Percentiles rank a stretch among this genome's conserved stretches.
Evolutionary conservation across 53 echinoderm and acorn worm genomes (phyloP).

Genomic region (Pentamera pediparva): DNA sequence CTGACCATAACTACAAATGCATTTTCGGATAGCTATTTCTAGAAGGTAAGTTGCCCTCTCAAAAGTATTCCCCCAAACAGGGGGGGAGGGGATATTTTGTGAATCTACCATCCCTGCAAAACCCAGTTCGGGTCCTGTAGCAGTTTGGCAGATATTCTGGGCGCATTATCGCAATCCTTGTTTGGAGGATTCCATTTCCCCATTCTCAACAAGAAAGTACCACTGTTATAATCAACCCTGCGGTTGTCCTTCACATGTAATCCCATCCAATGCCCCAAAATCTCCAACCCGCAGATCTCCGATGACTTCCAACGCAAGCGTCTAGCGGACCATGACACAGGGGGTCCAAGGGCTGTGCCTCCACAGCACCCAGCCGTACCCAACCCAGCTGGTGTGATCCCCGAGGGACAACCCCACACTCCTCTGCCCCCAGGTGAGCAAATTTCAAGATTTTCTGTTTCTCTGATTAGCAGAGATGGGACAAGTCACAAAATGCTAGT

Average conservation of each 20-base stretch:
- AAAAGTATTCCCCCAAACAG: no score
- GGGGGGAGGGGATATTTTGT: no score
- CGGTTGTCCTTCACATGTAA: not conserved
- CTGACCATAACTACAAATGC: no score
- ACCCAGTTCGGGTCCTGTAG: no score
- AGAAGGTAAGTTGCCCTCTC: no score
- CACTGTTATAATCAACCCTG: not conserved
- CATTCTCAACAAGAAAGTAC: not conserved
- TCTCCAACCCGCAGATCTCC: not conserved
- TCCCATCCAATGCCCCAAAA: not conserved
- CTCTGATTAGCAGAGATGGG: no score
- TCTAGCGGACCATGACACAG: not conserved
- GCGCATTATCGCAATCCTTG: no score
- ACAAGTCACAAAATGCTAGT: no score
- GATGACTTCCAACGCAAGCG: slow-evolving; percentile 22
- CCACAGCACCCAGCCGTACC: not conserved
- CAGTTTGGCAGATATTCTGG: no score
- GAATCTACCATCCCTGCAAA: no score
- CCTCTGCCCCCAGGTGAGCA: slow-evolving; percentile 12
- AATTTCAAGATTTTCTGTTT: no score
- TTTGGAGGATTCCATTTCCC: not conserved
- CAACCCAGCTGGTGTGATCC: not conserved
- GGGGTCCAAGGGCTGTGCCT: not conserved
- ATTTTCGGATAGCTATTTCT: no score
- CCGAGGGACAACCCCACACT: slow-evolving; percentile 14